Base-by-base conservation (phyloP, 2,888 invertebrate genomes). In the Myopa testacea region DNA sequence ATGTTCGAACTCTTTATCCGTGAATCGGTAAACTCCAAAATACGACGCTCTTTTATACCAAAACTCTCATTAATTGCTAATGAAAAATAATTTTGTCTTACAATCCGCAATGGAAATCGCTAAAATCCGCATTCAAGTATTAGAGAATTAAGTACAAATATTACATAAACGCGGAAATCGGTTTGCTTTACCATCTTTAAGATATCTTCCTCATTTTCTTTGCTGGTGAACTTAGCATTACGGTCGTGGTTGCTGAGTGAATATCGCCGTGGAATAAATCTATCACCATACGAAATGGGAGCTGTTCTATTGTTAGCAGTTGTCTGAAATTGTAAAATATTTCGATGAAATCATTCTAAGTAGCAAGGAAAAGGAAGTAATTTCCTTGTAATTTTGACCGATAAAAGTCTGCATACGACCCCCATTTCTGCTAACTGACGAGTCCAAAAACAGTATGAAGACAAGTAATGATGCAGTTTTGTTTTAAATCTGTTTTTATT, bases 251-350 rank as follows among this genome's bases (percentile, higher is more conserved):
- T 76, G 19, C 79, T 78, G 1, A 82, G 69, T 3, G 81, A 81
- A 80, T 85, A 88, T 3, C 89, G 84, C 14, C 86, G 81, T 0
- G 89, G 88, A 78, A 89, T 89, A 78, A 89, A 89, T 5, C 89
- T 85, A 81, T 89, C 89, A 0, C 88, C 88, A 76, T 81, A 81
- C 8, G 70, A 67, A 38, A 50, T 50, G 14, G 74, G 63, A 16
- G 26, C 8, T 63, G 14, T 71, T 14, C 58, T n/a, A 65, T 38
- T 10, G 16, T 37, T 65, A 65, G 37, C 12, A 12, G 26, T 60
- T 63, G 55, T 70, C 80, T 81, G 67, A 62, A 78, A 60, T 37
- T 19, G 40, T 60, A 60, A 45, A 45, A 10, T 45, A 45, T 8
- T 45, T 45, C 45, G 45, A 45, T 45, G 1, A 45, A 45, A 45